Evolutionary conservation across 2,888 invertebrate species (phyloP).

Genomic region (Xanthorhoe spadicearia): DNA sequence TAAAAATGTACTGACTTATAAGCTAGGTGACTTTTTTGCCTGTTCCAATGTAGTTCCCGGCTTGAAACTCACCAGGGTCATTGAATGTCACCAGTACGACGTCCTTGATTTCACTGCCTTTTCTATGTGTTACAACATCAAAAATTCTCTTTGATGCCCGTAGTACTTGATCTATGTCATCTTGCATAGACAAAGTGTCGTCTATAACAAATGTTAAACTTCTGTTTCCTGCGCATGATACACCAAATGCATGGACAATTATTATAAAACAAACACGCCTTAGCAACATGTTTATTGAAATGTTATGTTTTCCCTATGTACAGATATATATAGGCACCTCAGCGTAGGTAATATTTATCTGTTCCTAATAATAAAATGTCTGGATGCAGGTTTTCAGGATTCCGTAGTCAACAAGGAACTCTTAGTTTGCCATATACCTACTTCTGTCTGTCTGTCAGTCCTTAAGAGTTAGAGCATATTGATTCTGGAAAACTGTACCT

Average conservation of each 20-base stretch:
- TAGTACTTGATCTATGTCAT: conserved; percentile 48
- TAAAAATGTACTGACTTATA: too few species aligned
- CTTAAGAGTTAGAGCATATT: too few species aligned
- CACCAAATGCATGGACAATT: conserved; percentile 25
- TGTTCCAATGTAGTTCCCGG: too few species aligned
- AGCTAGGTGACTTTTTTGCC: too few species aligned
- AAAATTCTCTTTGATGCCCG: conserved; percentile 43
- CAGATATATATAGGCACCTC: neutral
- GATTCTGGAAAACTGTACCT: too few species aligned
- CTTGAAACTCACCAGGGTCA: conserved; percentile 53
- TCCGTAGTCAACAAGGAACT: too few species aligned
- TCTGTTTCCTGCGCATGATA: conserved; percentile 42
- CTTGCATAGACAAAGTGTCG: conserved; percentile 48
- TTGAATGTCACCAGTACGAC: conserved; percentile 57
- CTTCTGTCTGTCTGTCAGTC: too few species aligned
- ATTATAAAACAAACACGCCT: neutral
- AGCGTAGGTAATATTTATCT: neutral
- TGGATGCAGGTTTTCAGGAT: too few species aligned
- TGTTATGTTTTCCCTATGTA: neutral
- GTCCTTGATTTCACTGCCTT: conserved; percentile 48
- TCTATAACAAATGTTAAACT: conserved; percentile 55
- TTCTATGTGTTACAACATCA: conserved; percentile 45
- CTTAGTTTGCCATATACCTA: too few species aligned
- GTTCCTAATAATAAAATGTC: too few species aligned
- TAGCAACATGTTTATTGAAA: conserved; percentile 7